Evolutionary conservation across 2,888 invertebrate species (phyloP).

Genomic region (Chrysina gloriosa): DNA sequence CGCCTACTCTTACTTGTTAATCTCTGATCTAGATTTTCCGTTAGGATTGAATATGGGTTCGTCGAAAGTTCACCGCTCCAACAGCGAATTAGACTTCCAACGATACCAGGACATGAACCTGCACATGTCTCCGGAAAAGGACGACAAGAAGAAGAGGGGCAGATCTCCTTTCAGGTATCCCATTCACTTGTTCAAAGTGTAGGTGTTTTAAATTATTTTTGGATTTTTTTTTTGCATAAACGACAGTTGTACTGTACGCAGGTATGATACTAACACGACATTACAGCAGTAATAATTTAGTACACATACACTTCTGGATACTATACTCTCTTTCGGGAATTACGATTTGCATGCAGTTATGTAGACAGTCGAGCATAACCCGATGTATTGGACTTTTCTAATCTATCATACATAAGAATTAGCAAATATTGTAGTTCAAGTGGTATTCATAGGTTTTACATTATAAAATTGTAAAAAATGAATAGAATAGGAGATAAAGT

Average conservation of each 20-base stretch:
- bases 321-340: slow-evolving; percentile 35
- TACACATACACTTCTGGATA: slow-evolving; percentile 20
- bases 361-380: too few relatives aligned
- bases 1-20: not conserved
- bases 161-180: slow-evolving; percentile 89
- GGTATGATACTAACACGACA: slow-evolving; percentile 45
- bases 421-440: too few relatives aligned
- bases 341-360: too few relatives aligned
- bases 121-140: slow-evolving; percentile 56
- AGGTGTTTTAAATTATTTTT: slow-evolving; percentile 39
- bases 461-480: too few relatives aligned
- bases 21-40: slow-evolving; percentile 24
- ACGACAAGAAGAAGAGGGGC: slow-evolving; percentile 79
- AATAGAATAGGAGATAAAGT: too few relatives aligned
- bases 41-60: slow-evolving; percentile 29
- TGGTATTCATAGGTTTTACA: too few relatives aligned
- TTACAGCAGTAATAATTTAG: slow-evolving; percentile 1
- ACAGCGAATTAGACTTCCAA: slow-evolving; percentile 82
- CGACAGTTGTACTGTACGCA: slow-evolving; percentile 48
- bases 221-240: slow-evolving; percentile 47
- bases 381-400: too few relatives aligned
- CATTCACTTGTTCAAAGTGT: slow-evolving; percentile 27
- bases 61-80: slow-evolving; percentile 73
- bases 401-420: too few relatives aligned
- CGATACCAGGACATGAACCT: slow-evolving; percentile 72